A percentile compares a stretch with the other conserved stretches of the same genome.
phyloP scores from a whole-genome alignment of 2,113 vertebrate genomes.

The Xerus inauris region DNA sequence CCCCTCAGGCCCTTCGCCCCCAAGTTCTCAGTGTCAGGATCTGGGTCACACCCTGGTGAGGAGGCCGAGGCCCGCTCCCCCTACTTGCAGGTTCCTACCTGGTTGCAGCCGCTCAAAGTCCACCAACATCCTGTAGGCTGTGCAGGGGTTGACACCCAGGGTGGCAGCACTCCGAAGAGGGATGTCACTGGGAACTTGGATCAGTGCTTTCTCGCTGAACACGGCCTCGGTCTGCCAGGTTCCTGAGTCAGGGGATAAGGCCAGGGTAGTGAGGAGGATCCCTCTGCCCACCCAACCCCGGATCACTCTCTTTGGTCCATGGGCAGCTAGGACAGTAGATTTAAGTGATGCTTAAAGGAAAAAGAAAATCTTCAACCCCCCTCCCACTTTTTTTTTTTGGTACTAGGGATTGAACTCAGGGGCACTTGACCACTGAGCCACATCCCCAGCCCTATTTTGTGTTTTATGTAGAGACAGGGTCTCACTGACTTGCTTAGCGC shows the following conservation, averaged over 20 bases:
- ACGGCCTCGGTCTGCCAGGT: constrained; percentile 92
- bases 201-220: constrained; percentile 85
- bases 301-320: not conserved
- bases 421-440: too few species aligned
- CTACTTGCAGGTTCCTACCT: constrained; percentile 81
- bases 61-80: not conserved
- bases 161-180: constrained; percentile 94
- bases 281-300: not conserved
- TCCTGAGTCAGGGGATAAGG: constrained; percentile 85
- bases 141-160: constrained; percentile 95
- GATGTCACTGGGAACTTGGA: constrained; percentile 90
- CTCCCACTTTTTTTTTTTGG: too few species aligned
- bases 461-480: too few species aligned
- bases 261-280: not conserved
- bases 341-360: not conserved
- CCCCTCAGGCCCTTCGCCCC: rapidly evolving
- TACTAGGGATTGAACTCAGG: too few species aligned
- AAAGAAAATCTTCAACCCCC: not conserved
- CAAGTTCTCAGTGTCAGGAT: not conserved
- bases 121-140: constrained; percentile 92
- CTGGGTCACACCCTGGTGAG: not conserved
- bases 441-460: too few species aligned
- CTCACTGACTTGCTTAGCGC: too few species aligned
- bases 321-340: not conserved
- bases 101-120: constrained; percentile 93